A percentile compares a stretch with the other conserved stretches of the same genome.
Evolutionary conservation across 2,113 vertebrate genomes (phyloP).

Genomic region (Onychostruthus taczanowskii): DNA sequence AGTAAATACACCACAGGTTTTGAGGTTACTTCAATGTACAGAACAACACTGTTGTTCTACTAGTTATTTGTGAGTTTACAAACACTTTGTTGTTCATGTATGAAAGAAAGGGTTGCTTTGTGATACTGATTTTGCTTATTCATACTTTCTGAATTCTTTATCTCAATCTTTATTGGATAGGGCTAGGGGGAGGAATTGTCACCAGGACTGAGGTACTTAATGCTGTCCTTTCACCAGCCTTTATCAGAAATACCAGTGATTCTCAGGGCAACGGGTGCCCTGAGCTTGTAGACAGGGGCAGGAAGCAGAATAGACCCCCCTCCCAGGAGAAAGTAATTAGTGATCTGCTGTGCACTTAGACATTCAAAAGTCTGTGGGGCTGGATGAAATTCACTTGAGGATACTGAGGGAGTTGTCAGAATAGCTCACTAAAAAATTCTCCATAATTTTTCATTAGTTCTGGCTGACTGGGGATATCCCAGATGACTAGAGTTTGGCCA

Average conservation of each 20-base stretch:
- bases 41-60: not conserved
- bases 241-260: not conserved
- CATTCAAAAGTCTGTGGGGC: not conserved
- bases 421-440: not conserved
- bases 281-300: not conserved
- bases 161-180: not conserved
- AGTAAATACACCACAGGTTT: not conserved
- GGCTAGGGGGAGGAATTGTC: not conserved
- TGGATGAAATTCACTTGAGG: too few relatives aligned
- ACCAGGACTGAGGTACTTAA: not conserved
- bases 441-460: not conserved
- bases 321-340: not conserved
- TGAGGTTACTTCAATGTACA: not conserved
- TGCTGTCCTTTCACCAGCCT: not conserved
- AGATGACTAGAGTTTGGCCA: not conserved
- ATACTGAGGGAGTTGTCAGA: not conserved
- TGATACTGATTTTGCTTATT: not conserved
- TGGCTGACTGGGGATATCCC: not conserved
- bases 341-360: not conserved
- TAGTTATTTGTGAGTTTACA: not conserved
- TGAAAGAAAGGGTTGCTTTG: not conserved
- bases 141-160: not conserved
- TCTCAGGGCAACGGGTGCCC: accelerated
- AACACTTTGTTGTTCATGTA: not conserved
- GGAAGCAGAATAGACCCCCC: not conserved